Base-by-base conservation (phyloP, 2,888 invertebrate species). In the Tipula vernalis region DNA sequence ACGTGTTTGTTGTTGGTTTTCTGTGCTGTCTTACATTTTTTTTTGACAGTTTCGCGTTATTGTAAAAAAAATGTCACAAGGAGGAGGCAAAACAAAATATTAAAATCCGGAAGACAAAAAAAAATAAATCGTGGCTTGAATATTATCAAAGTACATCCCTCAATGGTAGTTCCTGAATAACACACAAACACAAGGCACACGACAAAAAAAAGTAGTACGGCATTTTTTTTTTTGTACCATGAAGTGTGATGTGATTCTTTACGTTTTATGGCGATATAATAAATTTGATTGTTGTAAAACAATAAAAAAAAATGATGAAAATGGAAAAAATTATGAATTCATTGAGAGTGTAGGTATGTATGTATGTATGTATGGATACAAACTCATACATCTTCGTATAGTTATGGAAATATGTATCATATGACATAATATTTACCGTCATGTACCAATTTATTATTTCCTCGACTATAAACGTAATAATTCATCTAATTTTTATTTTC, bases 201-300 rank as follows among this genome's bases (percentile, higher is more conserved):
- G 28, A 71, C 28, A 10, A 71, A 51, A 12, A 44, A 44, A 44
- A 10, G 2, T 44, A 3, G 41, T 41, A 41, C 41, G 41, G 3
- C 0, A 71, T 51, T 51, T 51, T 51, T 15, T 51, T 13, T 51
- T 15, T 71, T 71, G 8, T 28, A 28, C 3, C 71, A 71, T 71
- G 71, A 71, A 71, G 71, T 71, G 71, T 71, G 71, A 71, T 71
- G 71, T 71, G 71, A 71, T 71, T 71, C 71, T 71, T 71, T 71
- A 71, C 71, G 71, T 71, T 71, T 71, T 71, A 71, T 71, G 71
- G 71, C 71, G 28, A 71, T 71, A 71, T 71, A 71, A 71, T 71
- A 71, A 71, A 71, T 71, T 71, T 71, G 71, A 71, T 71, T 71
- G 71, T 71, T 71, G 71, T 71, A 71, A 71, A 71, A 71, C 71